Evolutionary conservation across 2,797 vertebrate genomes (phyloP).

Genomic region (Anas bahamensis): DNA sequence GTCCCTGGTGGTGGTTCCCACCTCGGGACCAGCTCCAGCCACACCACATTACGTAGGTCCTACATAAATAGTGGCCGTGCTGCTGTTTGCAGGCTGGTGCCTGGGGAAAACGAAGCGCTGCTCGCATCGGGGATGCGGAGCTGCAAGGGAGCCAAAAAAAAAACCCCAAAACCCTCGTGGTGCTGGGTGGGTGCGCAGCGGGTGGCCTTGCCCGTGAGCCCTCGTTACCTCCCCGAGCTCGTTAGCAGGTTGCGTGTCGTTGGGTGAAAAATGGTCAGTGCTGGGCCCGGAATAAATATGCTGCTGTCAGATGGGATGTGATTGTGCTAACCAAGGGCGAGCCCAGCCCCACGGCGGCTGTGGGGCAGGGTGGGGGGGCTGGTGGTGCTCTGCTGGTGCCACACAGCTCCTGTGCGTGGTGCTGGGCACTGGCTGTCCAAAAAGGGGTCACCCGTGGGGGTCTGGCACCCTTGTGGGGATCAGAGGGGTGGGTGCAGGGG

Average conservation of each 20-base stretch:
- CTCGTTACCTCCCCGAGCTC: constrained; percentile 56
- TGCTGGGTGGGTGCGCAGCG: background rate
- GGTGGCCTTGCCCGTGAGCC: background rate
- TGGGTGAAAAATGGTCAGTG: constrained; percentile 69
- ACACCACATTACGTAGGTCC: background rate
- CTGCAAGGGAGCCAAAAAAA: background rate
- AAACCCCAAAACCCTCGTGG: background rate
- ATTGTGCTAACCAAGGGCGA: constrained; percentile 76
- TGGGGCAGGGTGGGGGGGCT: background rate
- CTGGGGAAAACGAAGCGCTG: background rate
- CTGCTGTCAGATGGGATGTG: constrained; percentile 78
- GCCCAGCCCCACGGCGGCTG: background rate
- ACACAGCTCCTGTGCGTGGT: rapidly evolving
- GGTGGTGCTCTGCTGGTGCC: background rate
- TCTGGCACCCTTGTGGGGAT: background rate
- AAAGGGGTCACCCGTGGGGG: rapidly evolving
- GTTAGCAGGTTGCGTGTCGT: constrained; percentile 57
- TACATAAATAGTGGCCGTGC: background rate
- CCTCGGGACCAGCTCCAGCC: background rate
- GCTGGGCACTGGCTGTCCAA: rapidly evolving
- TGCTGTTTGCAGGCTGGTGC: background rate
- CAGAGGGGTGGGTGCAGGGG: background rate
- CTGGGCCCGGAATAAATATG: constrained; percentile 61
- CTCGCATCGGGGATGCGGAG: background rate
- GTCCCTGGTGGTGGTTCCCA: background rate